Conservation (phyloP, 2,797 vertebrate genomes). For the Furcifer pardalis region DNA sequence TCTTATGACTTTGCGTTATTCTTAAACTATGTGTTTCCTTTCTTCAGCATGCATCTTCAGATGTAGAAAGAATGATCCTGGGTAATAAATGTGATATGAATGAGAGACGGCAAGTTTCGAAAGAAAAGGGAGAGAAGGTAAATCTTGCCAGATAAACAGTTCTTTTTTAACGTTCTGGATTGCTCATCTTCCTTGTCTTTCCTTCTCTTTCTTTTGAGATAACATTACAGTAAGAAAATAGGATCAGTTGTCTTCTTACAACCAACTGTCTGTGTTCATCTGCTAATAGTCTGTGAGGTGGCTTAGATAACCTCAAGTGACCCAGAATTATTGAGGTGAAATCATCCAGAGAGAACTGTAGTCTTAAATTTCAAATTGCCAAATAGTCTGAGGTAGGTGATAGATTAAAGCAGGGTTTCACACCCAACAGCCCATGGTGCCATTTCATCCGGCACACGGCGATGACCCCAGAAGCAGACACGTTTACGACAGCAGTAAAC, state of each 20-base stretch:
- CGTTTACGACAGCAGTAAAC: too few relatives aligned
- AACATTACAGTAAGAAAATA: neutral
- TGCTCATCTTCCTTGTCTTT: neutral
- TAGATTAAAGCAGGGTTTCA: too few relatives aligned
- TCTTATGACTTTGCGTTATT: constrained; percentile 1
- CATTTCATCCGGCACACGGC: too few relatives aligned
- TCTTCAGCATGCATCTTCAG: constrained; percentile 92
- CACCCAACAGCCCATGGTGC: too few relatives aligned
- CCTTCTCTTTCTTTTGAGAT: too few relatives aligned
- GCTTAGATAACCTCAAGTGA: neutral
- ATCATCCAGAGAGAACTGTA: neutral
- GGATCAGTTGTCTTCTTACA: neutral
- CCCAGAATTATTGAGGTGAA: neutral
- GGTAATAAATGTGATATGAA: constrained; percentile 99
- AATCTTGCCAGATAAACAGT: constrained; percentile 37
- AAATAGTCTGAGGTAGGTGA: too few relatives aligned
- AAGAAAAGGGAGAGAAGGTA: constrained; percentile 97
- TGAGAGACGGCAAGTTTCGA: constrained; percentile 98
- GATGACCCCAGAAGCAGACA: too few relatives aligned
- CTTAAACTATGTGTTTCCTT: constrained; percentile 30
- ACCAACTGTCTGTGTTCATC: neutral
- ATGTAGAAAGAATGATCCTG: constrained; percentile 97
- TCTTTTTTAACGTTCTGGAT: neutral
- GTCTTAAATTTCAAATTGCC: neutral
- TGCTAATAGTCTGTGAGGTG: neutral